Percentiles rank a stretch among this genome's conserved stretches.
phyloP scores from a whole-genome alignment of 2,797 vertebrate species.

The Coregonus ussuriensis region DNA sequence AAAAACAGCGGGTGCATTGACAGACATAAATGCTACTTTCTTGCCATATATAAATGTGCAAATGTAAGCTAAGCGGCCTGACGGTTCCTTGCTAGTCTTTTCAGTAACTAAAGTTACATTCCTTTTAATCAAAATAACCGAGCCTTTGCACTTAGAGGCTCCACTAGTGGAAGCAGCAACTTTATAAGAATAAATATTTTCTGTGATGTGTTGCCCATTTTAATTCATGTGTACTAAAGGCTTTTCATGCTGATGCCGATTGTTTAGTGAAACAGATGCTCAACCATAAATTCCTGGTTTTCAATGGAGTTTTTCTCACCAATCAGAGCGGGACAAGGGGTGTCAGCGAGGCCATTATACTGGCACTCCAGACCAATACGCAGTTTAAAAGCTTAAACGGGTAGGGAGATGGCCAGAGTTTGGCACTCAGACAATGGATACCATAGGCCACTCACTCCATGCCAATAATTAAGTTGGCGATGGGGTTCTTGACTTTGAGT shows the following conservation, averaged over 20 bases:
- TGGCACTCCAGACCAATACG: constrained; percentile 72
- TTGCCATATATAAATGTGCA: too few relatives aligned
- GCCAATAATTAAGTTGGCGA: constrained; percentile 67
- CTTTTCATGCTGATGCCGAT: constrained; percentile 67
- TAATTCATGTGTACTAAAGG: constrained; percentile 59
- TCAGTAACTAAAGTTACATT: too few relatives aligned
- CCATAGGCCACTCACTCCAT: constrained; percentile 63
- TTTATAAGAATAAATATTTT: constrained; percentile 16
- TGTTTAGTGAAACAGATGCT: constrained; percentile 80
- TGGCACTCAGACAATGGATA: constrained; percentile 70
- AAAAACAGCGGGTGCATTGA: too few relatives aligned
- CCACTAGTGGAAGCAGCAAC: too few relatives aligned
- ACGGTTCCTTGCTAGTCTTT: too few relatives aligned
- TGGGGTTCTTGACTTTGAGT: constrained; percentile 64
- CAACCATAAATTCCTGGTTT: constrained; percentile 78
- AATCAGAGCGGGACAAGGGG: constrained; percentile 73
- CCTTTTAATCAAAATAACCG: too few relatives aligned
- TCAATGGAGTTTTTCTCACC: constrained; percentile 69
- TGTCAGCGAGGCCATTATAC: constrained; percentile 73
- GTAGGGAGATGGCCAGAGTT: constrained; percentile 69
- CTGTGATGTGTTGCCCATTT: constrained; percentile 60
- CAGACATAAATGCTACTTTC: too few relatives aligned
- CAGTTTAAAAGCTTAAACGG: constrained; percentile 68
- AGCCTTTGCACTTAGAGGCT: too few relatives aligned
- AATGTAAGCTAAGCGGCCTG: too few relatives aligned